Base-by-base conservation (phyloP, 2,888 invertebrate genomes). In the Dyspetes luteomarginatus region DNA sequence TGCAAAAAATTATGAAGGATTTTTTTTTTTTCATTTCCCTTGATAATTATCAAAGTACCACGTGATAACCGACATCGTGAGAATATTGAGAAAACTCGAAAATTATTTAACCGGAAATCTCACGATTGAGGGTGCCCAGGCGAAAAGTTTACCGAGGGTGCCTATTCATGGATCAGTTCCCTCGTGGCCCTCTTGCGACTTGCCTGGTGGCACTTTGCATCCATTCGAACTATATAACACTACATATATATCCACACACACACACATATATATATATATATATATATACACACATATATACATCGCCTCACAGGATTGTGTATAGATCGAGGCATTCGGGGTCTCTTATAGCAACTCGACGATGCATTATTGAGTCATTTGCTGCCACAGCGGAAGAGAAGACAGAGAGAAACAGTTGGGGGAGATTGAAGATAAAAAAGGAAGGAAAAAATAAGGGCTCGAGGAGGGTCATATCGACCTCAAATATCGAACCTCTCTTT, bases 361-460 rank as follows among this genome's bases (percentile, higher is more conserved):
- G 72, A 81, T 81, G 76, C 81, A 81, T 77, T 81, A 81, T 81
- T 81, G 81, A 76, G 81, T 81, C 81, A 81, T 81, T 81, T 76
- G 81, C 73, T 76, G 73, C 56, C 72, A 74, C 73, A 77, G 64
- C 73, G 68, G 50, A 81, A 81, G 69, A 60, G 60, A 62, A 71
- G 65, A 67, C 56, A 56, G 45, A n/a, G 72, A 45, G 58, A 45
- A 19, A 26, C 45, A 52, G 64, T 36, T 41, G 26, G 26, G 22
- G 36, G 19, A 28, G 64, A 24, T 19, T 52, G 45, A 12, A 15
- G 17, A 45, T 9, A 24, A 17, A 12, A 28, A 26, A 55, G 69
- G 15, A 22, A 45, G 36, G 15, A 19, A 9, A 12, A 19, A 41
- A 26, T 28, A 24, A 9, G 36, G 22, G 19, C 15, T 15, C 24